Base-by-base conservation (phyloP, 1,140 invertebrate species). In the Pseudoatta argentina region DNA sequence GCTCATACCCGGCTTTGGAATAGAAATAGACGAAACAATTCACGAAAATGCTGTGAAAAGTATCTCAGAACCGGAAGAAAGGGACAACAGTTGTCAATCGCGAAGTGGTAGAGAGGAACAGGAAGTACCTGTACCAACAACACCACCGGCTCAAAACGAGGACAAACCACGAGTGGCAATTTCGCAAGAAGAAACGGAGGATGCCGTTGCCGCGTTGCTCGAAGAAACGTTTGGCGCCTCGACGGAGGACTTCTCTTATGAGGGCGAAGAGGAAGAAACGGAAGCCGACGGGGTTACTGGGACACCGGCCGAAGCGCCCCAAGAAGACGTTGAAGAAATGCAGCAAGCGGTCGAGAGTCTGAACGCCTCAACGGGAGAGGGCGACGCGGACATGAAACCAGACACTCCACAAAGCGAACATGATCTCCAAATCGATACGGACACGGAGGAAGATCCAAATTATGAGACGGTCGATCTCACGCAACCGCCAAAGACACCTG, bases 151-250 rank as follows among this genome's bases (percentile, higher is more conserved):
- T 2, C 93, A 97, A 90, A 91, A 95, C 1, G 97, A 97, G 86
- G 97, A 98, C 86, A 98, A 98, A 91, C 97, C 97, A 0, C 96
- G 98, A 61, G 97, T 98, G 1, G 96, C 98, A 0, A 98, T 98
- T 89, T 98, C 98, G 0, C 98, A 98, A 94, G 98, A 98, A 95
- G 98, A 99, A 95, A 99, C 98, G 0, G 98, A 98, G 92, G 98
- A 98, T 94, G 98, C 98, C 0, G 98, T 99, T 0, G 98, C 98
- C 2, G 98, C 98, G 8, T 94, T 99, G 6, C 93, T 98, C 30
- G 97, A 97, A 53, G 98, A 98, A 94, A 98, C 98, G 79, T 98
- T 98, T 93, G 97, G 97, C 8, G 96, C 94, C 0, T 95, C 95
- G 7, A 94, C 96, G 10, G 96, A 96, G 77, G 96, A 96, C 75